Evolutionary conservation across 2,113 vertebrate species (phyloP), one percentile per base, ranked within the genome.

Genomic region (Arenaria interpres): DNA sequence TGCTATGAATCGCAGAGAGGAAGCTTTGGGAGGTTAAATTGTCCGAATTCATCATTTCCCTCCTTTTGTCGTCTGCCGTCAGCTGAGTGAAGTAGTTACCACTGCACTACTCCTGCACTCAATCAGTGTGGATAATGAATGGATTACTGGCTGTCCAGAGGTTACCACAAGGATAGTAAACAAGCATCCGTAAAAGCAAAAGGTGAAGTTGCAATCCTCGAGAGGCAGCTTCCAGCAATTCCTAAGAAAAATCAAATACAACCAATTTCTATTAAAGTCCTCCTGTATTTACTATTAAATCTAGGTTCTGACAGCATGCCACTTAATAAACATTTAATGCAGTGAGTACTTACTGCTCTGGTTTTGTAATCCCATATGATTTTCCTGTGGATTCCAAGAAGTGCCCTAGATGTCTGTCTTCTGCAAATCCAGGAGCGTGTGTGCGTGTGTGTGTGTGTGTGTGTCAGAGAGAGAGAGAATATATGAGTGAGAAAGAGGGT

Each of bases 1-100:
- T 97, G 86, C 84, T 96, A 93, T 97, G 98, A 96, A 90, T 97
- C 10, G 97, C 98, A 82, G 97, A 96, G 82, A 98, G 97, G 88
- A 96, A 94, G 96, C 97, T 98, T 84, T 97, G 97, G 48, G 98
- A 98, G 35, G 98, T 98, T 80, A 97, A 82, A 77, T 94, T 98
- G 77, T 94, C 97, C 2, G 91, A 97, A 87, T 96, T 94, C 88
- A 97, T 97, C 68, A 90, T 97, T 89, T 90, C 94, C 73, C 50
- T 91, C 78, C 73, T 89, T 94, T 86, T 73, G 85, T 45, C 73
- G 59, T 68, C 78, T 82, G 90, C 90, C 4, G 6, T 82, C 85
- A 78, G 95, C 93, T 64, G 83, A 50, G 78, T 43, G 91, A 74
- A 94, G 84, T 66, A 85, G 90, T 85, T 73, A 71, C 64, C 62